Base-by-base conservation (phyloP, 1,140 invertebrate genomes). In the Drosophila elegans region DNA sequence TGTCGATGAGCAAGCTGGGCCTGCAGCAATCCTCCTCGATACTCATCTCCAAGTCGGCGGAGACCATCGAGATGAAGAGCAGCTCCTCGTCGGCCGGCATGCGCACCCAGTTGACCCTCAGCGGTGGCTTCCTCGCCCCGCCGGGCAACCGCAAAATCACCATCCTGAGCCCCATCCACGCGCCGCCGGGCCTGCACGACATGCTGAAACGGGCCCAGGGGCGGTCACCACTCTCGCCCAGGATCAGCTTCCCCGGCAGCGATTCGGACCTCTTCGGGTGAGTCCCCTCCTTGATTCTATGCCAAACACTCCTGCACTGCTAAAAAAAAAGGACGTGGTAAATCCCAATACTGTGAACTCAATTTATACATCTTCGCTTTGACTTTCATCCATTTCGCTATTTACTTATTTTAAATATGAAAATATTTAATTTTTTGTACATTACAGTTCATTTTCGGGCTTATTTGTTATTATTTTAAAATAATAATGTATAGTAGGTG, bases 31-130 rank as follows among this genome's bases (percentile, higher is more conserved):
- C 90, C 3, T 91, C 91, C 5, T 91, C 91, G 13, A 92, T 92
- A 11, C 60, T 92, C 49, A 92, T 92, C 51, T 92, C 91, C 44
- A 92, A 92, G 48, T 92, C 91, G 25, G 91, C 91, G 9, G 91
- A 92, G 52, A 92, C 91, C 13, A 92, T 92, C 38, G 91, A 92
- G 61, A 90, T 91, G 88, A 91, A 92, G 66, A 91, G 78, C 73
- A 84, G 76, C 49, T 54, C 77, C 41, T 68, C 76, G 2, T 78
- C 62, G 25, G 72, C 80, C 11, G 83, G 86, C 52, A 92, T 92
- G 72, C 89, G 91, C 12, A 92, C 91, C 1, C 91, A 92, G 56
- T 49, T 92, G 46, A 92, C 91, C 0, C 51, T 92, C n/a, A 92
- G 90, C 21, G 91, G 91, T 13, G 91, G 91, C 11, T 73, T 92